Base-by-base conservation (phyloP, 2,888 invertebrate species). In the Ophion ventricosus region DNA sequence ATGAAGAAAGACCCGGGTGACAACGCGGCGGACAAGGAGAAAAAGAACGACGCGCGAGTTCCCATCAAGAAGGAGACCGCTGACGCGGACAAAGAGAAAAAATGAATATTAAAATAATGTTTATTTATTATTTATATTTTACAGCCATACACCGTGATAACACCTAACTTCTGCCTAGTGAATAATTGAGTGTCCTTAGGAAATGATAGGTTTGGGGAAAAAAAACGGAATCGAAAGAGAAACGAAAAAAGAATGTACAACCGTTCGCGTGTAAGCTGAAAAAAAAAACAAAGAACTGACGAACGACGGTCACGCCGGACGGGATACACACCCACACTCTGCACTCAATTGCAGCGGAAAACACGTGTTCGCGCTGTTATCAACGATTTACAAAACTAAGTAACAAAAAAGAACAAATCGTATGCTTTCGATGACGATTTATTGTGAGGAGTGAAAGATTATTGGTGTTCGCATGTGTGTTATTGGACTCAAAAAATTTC, bases 11-110 rank as follows among this genome's bases (percentile, higher is more conserved):
- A 93, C 66, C 63, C 87, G 3, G 77, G 73, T 7, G 90, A 92
- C 23, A 49, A 49, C 49, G 49, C 49, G 17, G 72, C 80, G 14
- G 93, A 93, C 11, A 93, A 90, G 70, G 92, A 92, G 14, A 93
- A 92, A 85, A 92, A 92, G 84, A 87, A 88, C 87, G 91, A 92
- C 86, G 88, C 89, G 87, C 91, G 91, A 90, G 85, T 88, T 86
- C 80, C 80, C 66, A 77, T 89, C 75, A 91, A 91, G 80, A 90
- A 90, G 77, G 91, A 90, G 81, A 74, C 79, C 75, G 79, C 82
- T 56, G 90, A 89, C 35, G 87, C 88, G 56, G 89, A 89, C 67
- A 89, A 89, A 84, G 90, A 89, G 74, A 90, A 90, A 85, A 91
- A 90, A 82, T 87, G 86, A 86, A 81, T 79, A 83, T 82, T 78